Evolutionary conservation across 2,888 invertebrate genomes (phyloP).

Genomic region (Cantharis flavilabris): DNA sequence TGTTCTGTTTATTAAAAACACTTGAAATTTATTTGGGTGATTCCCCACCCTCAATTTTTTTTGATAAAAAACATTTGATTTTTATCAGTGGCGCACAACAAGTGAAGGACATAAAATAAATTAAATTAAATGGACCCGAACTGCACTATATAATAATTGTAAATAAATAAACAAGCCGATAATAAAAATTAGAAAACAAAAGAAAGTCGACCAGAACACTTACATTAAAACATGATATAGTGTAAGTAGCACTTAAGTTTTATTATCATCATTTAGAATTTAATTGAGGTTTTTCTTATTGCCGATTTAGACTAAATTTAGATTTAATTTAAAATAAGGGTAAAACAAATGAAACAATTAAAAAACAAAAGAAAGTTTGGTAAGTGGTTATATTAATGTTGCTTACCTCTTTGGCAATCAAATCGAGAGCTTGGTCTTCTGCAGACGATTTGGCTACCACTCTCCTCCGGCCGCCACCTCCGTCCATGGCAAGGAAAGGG

Average conservation of each 20-base stretch:
- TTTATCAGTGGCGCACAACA: not conserved
- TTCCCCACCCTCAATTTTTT: not conserved
- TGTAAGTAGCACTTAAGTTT: not conserved
- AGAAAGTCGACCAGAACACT: not conserved
- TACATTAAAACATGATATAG: not conserved
- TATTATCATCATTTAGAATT: not conserved
- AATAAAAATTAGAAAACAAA: not conserved
- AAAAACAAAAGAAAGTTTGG: conserved; percentile 1
- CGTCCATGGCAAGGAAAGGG: conserved; percentile 49
- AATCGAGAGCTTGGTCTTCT: conserved; percentile 97
- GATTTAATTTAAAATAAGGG: too few species aligned
- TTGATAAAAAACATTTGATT: too few species aligned
- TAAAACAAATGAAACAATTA: not conserved
- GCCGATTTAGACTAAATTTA: not conserved
- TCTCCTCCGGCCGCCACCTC: conserved; percentile 70
- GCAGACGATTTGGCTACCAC: conserved; percentile 86
- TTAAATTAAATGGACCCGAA: too few species aligned
- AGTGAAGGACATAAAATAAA: not conserved
- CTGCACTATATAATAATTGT: too few species aligned
- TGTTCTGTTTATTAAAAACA: not conserved
- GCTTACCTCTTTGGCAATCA: conserved; percentile 94
- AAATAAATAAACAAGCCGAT: not conserved
- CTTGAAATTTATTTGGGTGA: not conserved
- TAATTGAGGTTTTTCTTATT: not conserved
- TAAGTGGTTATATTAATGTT: not conserved